phyloP scores from a whole-genome alignment of 2,797 vertebrate genomes.

The Spinibarbus caldwelli region DNA sequence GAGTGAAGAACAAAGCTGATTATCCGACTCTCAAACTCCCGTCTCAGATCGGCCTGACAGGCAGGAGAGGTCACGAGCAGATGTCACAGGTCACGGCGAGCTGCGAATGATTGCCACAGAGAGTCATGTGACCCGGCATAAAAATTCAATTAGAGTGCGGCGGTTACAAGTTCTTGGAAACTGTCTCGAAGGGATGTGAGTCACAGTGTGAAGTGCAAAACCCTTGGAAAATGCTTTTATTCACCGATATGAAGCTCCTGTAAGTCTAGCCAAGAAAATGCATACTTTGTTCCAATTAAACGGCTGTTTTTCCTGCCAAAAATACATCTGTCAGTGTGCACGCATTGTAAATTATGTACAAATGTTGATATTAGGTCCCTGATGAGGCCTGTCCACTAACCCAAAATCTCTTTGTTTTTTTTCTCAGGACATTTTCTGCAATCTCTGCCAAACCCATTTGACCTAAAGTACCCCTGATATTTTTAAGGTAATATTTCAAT shows the following conservation, averaged over 20 bases:
- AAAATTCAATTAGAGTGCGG: constrained; percentile 8
- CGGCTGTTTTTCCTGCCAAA: background rate
- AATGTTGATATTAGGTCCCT: background rate
- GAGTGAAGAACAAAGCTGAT: constrained; percentile 75
- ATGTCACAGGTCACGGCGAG: constrained; percentile 69
- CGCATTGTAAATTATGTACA: background rate
- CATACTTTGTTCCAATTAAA: constrained; percentile 31
- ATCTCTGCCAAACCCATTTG: background rate
- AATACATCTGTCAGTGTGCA: constrained; percentile 5
- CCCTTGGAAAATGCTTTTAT: background rate
- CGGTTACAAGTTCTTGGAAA: constrained; percentile 11
- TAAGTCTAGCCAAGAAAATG: constrained; percentile 15
- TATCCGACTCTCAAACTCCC: constrained; percentile 65
- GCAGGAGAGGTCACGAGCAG: constrained; percentile 61
- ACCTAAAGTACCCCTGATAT: background rate
- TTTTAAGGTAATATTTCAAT: background rate
- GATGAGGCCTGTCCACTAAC: background rate
- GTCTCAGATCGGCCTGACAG: background rate
- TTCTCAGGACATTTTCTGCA: background rate
- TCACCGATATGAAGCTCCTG: constrained; percentile 1
- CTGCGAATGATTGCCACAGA: background rate
- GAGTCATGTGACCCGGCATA: constrained; percentile 10
- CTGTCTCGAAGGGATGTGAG: background rate
- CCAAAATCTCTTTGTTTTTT: background rate
- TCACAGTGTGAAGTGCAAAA: constrained; percentile 9